phyloP scores from a whole-genome alignment of 2,797 vertebrate species.

The Hephaestus fuliginosus region DNA sequence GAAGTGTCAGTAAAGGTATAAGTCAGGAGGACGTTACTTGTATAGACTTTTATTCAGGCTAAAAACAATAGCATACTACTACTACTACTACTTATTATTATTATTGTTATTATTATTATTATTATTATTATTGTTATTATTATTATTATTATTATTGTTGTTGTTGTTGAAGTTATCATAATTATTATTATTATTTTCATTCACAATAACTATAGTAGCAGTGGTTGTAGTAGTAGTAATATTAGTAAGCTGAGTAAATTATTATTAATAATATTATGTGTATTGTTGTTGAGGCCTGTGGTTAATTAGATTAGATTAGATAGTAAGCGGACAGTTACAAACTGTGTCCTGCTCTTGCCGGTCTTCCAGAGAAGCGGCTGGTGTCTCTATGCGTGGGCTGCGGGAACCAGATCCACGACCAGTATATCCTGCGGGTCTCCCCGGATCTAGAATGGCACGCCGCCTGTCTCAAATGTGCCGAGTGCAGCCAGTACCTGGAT shows the following conservation, averaged over 20 bases:
- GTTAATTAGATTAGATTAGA: not conserved
- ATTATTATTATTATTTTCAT: too few relatives aligned
- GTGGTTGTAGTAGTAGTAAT: too few relatives aligned
- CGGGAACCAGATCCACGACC: slow-evolving; percentile 98
- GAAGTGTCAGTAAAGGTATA: not conserved
- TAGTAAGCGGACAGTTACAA: not conserved
- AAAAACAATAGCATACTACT: not conserved
- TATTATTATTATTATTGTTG: not conserved
- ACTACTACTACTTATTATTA: not conserved
- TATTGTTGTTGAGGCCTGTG: not conserved
- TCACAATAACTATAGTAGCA: too few relatives aligned
- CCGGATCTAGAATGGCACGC: slow-evolving; percentile 98
- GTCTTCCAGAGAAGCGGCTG: slow-evolving; percentile 93
- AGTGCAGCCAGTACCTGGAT: slow-evolving; percentile 97
- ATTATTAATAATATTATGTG: slow-evolving; percentile 13
- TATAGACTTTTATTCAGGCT: not conserved
- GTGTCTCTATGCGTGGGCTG: slow-evolving; percentile 97
- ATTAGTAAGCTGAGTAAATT: not conserved
- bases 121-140: not conserved
- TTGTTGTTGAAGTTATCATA: too few relatives aligned
- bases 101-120: slow-evolving; percentile 24
- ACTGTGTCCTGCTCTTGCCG: slow-evolving; percentile 25
- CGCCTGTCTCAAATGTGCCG: slow-evolving; percentile 95
- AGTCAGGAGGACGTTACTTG: not conserved
- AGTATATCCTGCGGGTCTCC: slow-evolving; percentile 96